A percentile compares a stretch with the other conserved stretches of the same genome.
Evolutionary conservation across 2,797 vertebrate species (phyloP).

Genomic region (Macropus fuliginosus): DNA sequence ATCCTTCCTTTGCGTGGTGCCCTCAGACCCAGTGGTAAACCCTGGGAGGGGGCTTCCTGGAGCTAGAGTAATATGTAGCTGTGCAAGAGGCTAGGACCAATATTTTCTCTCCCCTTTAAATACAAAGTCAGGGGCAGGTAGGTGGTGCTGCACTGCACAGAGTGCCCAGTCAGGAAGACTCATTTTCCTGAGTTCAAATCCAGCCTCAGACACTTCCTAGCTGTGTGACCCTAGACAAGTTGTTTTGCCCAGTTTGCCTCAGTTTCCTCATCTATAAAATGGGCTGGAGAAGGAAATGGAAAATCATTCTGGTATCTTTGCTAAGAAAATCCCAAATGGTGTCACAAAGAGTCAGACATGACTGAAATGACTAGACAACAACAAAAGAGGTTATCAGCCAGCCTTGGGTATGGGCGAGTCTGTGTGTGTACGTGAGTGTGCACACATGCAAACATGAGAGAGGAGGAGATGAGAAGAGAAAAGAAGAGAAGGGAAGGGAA

Average conservation of each 20-base stretch:
- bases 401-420: not conserved
- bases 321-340: not conserved
- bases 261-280: not conserved
- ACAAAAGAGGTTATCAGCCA: not conserved
- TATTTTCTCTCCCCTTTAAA: not conserved
- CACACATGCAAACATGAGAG: not conserved
- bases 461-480: not conserved
- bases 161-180: not conserved
- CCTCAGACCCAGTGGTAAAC: not conserved
- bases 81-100: not conserved
- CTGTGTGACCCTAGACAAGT: not conserved
- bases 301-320: not conserved
- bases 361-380: not conserved
- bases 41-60: not conserved
- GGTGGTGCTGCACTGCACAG: not conserved
- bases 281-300: not conserved
- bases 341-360: not conserved
- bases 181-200: not conserved
- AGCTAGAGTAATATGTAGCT: not conserved
- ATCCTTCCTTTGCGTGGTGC: not conserved
- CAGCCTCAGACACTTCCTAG: not conserved
- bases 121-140: not conserved
- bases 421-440: not conserved
- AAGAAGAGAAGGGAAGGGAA: slow-evolving; percentile 20
- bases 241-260: not conserved